phyloP scores from a whole-genome alignment of 2,888 invertebrate species.

The Melinaea marsaeus region DNA sequence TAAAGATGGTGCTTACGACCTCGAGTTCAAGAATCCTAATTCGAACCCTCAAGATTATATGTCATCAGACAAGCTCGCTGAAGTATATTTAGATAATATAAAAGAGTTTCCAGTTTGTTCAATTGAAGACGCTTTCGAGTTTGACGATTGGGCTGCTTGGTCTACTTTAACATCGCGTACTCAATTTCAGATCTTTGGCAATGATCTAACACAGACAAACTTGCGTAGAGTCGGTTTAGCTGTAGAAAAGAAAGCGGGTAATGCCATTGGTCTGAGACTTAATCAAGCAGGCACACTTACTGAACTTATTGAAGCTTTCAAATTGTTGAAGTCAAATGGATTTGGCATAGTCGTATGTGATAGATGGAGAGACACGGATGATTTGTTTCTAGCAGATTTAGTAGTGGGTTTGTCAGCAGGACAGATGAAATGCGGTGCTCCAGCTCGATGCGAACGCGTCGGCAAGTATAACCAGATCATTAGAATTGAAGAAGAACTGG shows the following conservation, averaged over 20 bases:
- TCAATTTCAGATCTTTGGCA: constrained; percentile 89
- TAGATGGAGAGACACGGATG: constrained; percentile 97
- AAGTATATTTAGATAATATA: constrained; percentile 92
- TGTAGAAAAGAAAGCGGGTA: constrained; percentile 96
- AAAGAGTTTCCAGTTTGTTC: constrained; percentile 94
- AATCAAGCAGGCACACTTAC: constrained; percentile 98
- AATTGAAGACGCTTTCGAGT: constrained; percentile 98
- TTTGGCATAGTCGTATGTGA: constrained; percentile 82
- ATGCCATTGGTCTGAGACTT: constrained; percentile 93
- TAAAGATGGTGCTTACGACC: constrained; percentile 91
- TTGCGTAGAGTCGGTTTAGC: constrained; percentile 93
- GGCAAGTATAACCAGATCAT: constrained; percentile 99
- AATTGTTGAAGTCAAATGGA: constrained; percentile 96
- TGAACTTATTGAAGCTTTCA: constrained; percentile 96
- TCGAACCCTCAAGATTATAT: constrained; percentile 91
- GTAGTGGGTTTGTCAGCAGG: constrained; percentile 98
- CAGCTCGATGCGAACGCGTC: constrained; percentile 95
- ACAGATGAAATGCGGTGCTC: constrained; percentile 98
- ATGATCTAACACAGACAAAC: constrained; percentile 96
- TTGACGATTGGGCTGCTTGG: constrained; percentile 99
- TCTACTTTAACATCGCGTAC: constrained; percentile 83
- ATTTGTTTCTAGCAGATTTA: constrained; percentile 97
- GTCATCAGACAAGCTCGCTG: constrained; percentile 88
- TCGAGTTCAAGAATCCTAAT: constrained; percentile 97
- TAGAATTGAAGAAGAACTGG: constrained; percentile 98